Base-by-base conservation (phyloP, 2,797 vertebrate genomes). In the Sebastiscus tertius region DNA sequence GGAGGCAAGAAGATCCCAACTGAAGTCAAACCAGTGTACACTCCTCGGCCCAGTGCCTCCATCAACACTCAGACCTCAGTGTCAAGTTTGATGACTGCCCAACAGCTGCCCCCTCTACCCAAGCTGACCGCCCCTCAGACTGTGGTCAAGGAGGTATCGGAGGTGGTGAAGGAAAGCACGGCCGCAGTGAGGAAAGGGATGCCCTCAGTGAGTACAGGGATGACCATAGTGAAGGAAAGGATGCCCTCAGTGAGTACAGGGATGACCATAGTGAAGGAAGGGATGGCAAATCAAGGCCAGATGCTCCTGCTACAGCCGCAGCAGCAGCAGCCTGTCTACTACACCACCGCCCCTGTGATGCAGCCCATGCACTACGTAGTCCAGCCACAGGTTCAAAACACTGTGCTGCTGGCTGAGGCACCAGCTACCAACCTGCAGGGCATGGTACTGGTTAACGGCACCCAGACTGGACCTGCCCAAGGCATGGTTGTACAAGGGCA, bases 1-100 rank as follows among this genome's bases (percentile, higher is more conserved):
- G 80, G 82, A 10, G 86, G 61, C 66, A 95, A 90, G 67, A 94
- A 77, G 29, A 87, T 94, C 73, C 66, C 20, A 33, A 42, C 24
- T 16, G 89, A 89, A 58, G 59, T 72, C 13, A 80, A 82, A 55
- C 24, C 36, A 26, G 59, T 12, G 3, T 8, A 52, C 10, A 55
- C 61, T 54, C 73, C 85, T 70, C 66, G 58, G 2, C 74, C 88
- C 10, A 75, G 20, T 39, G 11, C 79, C 5, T 29, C 80, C 11
- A 56, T 81, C 31, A 90, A 39, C 3, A 52, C 84, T 54, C 56
- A 66, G 13, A 72, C 68, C 20, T 72, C 82, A 24, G 71, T 71
- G 8, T 80, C 83, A 54, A 62, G 27, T 58, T 8, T 55, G 9
- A 1, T 68, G 26, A 60, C 54, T 20, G 11, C 22, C 71, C 77